Evolutionary conservation across 2,797 vertebrate genomes (phyloP).

Genomic region (Semotilus atromaculatus): DNA sequence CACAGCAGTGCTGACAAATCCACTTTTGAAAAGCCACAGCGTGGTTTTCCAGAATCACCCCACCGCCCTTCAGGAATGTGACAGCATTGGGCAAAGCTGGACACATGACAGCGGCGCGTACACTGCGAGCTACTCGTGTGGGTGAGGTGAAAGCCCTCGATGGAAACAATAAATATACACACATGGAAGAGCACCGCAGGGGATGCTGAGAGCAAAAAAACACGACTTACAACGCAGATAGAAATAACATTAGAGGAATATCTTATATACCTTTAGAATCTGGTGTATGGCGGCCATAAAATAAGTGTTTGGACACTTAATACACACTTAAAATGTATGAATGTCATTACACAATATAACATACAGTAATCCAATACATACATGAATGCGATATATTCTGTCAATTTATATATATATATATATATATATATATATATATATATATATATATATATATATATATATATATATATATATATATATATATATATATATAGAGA

Average conservation of each 20-base stretch:
- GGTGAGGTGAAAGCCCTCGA: background rate
- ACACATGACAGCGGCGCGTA: conserved; percentile 35
- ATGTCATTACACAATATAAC: background rate
- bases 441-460: too few relatives aligned
- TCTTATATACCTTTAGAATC: background rate
- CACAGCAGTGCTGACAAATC: conserved; percentile 38
- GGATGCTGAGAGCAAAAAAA: background rate
- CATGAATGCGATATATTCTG: too few relatives aligned
- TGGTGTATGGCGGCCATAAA: background rate
- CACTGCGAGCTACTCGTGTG: background rate
- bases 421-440: background rate
- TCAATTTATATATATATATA: background rate
- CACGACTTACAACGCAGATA: background rate
- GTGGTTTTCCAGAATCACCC: background rate
- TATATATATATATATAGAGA: too few relatives aligned
- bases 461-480: too few relatives aligned
- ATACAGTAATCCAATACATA: too few relatives aligned
- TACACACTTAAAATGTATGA: background rate
- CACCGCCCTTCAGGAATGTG: conserved; percentile 28
- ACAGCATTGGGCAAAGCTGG: conserved; percentile 31
- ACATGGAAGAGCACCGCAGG: background rate
- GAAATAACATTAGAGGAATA: background rate
- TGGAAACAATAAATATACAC: background rate
- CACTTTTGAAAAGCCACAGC: conserved; percentile 15
- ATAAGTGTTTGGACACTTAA: background rate